phyloP scores from a whole-genome alignment of 2,113 vertebrate species.

The Psephotus haematonotus region DNA sequence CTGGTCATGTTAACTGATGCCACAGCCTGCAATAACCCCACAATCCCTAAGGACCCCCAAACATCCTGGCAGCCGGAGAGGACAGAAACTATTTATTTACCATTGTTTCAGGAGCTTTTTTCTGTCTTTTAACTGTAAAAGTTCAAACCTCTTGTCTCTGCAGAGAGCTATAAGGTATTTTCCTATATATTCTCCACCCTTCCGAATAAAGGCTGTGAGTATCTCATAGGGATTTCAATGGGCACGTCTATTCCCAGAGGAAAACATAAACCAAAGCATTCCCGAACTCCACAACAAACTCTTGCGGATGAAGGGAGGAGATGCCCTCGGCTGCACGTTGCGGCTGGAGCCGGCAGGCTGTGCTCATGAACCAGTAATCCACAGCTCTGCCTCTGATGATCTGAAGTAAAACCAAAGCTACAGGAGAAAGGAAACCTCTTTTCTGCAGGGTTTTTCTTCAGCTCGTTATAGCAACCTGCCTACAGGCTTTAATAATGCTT shows the following conservation, averaged over 20 bases:
- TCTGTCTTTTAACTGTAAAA: background rate
- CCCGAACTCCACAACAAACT: background rate
- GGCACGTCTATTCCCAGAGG: background rate
- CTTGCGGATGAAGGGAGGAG: background rate
- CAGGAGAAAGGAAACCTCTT: background rate
- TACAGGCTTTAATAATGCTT: background rate
- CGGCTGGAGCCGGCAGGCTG: conserved; percentile 38
- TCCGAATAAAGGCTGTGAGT: background rate
- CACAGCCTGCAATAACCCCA: background rate
- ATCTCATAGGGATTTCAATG: fast-evolving
- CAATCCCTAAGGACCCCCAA: background rate
- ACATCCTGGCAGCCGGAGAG: background rate
- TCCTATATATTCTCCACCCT: fast-evolving
- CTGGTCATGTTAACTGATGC: background rate
- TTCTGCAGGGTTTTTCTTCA: background rate
- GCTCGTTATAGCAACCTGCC: background rate
- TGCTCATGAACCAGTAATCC: conserved; percentile 46
- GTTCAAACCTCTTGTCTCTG: background rate
- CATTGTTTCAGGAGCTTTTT: background rate
- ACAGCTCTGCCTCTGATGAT: background rate
- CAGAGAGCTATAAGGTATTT: background rate
- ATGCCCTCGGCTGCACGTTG: background rate
- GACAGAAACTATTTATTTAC: background rate
- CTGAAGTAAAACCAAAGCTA: background rate
- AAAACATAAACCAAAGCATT: background rate